Base-by-base conservation (phyloP, 1,140 invertebrate species). In the Papilio polytes region DNA sequence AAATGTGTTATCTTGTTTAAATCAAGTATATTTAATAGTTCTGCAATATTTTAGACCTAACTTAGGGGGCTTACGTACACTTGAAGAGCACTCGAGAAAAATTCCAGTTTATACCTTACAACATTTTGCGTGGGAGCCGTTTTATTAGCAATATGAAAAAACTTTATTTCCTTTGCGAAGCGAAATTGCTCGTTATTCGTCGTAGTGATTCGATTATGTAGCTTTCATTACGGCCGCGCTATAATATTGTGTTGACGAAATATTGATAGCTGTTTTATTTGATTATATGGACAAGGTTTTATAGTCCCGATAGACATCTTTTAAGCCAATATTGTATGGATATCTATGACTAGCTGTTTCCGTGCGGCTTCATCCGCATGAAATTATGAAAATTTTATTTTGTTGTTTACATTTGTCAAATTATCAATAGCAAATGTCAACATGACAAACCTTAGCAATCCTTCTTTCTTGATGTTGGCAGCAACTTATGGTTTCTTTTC, bases 231-330 rank as follows among this genome's bases (percentile, higher is more conserved):
- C 74, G 74, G 36, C 3, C n/a, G 18, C 3, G 20, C 22, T 76
- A 26, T 76, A 51, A 76, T 53, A 76, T 51, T 76, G 74, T 76
- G 74, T 76, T 76, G 74, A 76, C 63, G 63, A 70, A 70, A 70
- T 70, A 70, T 70, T 70, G 63, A 70, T 70, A 70, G 63, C 22
- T 70, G 15, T 31, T 63, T 63, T 63, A 63, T 63, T 63, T 63
- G 59, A 26, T 63, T 70, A 70, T 70, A 31, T 13, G 22, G 63
- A 70, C 10, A 70, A 70, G 63, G 63, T 70, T 70, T 70, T 70
- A 70, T 70, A 70, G 63, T 15, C 26, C 6, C 22, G 13, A 70
- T 15, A 31, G 63, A 70, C 63, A 70, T 70, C 3, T 13, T 70
- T 31, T 26, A 31, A 70, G 15, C 46, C 8, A 3, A 48, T 9